phyloP scores from a whole-genome alignment of 2,113 vertebrate genomes.

The Eptesicus fuscus region DNA sequence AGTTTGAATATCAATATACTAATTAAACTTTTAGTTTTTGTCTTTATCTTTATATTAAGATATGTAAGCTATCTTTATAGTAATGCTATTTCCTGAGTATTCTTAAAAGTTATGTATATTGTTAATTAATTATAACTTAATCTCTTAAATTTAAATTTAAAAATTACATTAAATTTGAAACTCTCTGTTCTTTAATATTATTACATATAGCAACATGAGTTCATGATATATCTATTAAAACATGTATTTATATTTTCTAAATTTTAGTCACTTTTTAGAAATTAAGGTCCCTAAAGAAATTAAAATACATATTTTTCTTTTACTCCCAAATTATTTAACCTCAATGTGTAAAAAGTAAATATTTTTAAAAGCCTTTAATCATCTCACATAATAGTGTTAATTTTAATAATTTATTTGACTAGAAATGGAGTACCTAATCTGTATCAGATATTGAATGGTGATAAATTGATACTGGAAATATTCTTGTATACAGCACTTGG shows the following conservation, averaged over 20 bases:
- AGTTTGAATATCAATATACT: background rate
- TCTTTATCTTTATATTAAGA: background rate
- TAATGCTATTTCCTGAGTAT: background rate
- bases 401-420: background rate
- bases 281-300: background rate
- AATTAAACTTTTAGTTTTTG: background rate
- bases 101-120: background rate
- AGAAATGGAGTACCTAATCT: background rate
- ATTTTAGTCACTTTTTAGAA: background rate
- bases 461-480: background rate
- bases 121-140: background rate
- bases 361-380: background rate
- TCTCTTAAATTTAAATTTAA: background rate
- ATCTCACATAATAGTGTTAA: background rate
- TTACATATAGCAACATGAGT: background rate
- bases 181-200: background rate
- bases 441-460: background rate
- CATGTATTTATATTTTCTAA: background rate
- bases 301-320: background rate
- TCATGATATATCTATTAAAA: background rate
- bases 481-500: background rate
- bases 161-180: background rate
- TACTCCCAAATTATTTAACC: background rate
- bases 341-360: background rate
- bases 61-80: background rate